Conservation (phyloP, 2,797 vertebrate species). For the Centroberyx gerrardi region DNA sequence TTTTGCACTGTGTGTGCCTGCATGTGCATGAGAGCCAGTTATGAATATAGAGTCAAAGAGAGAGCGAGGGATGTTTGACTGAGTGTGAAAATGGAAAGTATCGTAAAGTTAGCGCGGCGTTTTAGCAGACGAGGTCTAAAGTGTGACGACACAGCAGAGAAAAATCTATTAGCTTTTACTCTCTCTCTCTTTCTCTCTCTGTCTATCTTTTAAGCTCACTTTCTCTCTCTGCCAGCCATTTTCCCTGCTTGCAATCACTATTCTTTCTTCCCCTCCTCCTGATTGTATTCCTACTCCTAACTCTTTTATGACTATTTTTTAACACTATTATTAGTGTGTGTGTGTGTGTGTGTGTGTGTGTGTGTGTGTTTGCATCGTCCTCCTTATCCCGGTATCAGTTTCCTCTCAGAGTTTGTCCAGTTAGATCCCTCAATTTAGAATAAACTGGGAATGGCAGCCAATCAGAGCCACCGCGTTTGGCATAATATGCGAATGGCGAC, state of each 20-base stretch:
- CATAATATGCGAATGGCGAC: too few species aligned
- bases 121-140: conserved; percentile 32
- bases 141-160: conserved; percentile 34
- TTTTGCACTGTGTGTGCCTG: conserved; percentile 37
- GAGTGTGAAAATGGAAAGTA: conserved; percentile 68
- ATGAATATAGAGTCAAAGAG: conserved; percentile 51
- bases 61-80: conserved; percentile 53
- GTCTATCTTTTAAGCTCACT: conserved; percentile 17
- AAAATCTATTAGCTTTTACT: conserved; percentile 15
- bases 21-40: conserved; percentile 18
- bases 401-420: too few species aligned
- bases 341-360: too few species aligned
- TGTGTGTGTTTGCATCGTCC: too few species aligned
- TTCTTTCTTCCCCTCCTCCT: too few species aligned
- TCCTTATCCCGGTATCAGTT: too few species aligned
- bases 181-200: conserved; percentile 33
- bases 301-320: neutral
- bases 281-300: neutral
- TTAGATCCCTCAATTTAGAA: too few species aligned
- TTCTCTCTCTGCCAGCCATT: conserved; percentile 40
- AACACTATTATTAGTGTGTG: too few species aligned
- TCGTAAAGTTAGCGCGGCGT: conserved; percentile 66
- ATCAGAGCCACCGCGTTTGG: too few species aligned
- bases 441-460: too few species aligned
- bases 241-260: conserved; percentile 3